These are phyloP conservation scores for Aleiodes sp. DNA, from an alignment of 1,140 invertebrate genomes.

Conservation along the genomic window DNA sequence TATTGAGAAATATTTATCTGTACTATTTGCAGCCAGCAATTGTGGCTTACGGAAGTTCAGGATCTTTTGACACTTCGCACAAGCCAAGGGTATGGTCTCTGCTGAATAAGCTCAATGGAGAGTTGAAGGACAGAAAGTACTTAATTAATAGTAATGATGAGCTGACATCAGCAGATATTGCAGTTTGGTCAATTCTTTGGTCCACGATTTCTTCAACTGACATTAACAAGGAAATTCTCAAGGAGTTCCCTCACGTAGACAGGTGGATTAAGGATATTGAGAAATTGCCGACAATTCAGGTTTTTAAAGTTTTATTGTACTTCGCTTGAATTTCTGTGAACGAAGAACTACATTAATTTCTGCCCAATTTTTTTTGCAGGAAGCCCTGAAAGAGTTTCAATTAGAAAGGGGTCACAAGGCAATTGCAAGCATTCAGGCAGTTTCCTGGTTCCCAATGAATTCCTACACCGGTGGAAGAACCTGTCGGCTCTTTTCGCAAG, in stretches of 20 bases:
- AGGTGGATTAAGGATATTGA: conserved; percentile 68
- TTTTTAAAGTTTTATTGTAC: conserved; percentile 45
- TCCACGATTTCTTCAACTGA: conserved; percentile 64
- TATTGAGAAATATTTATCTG: conserved; percentile 55
- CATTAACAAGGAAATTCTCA: conserved; percentile 59
- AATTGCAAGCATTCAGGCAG: conserved; percentile 50
- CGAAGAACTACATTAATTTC: not conserved
- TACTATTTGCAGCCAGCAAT: conserved; percentile 55
- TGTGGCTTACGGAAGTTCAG: conserved; percentile 49
- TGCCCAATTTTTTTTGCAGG: conserved; percentile 28
- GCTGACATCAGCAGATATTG: conserved; percentile 71
- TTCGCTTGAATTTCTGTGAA: not conserved
- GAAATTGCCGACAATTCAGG: conserved; percentile 66
- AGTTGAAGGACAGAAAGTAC: conserved; percentile 55
- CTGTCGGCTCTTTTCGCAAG: conserved; percentile 39
- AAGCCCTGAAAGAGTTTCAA: conserved; percentile 50
- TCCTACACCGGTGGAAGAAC: conserved; percentile 55
- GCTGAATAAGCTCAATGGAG: conserved; percentile 52
- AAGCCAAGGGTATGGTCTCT: conserved; percentile 54
- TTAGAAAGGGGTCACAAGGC: conserved; percentile 52
- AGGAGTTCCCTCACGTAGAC: conserved; percentile 59
- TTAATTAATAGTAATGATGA: conserved; percentile 58
- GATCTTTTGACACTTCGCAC: conserved; percentile 48
- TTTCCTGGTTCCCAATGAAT: conserved; percentile 59
- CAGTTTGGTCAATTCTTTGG: conserved; percentile 74